These are phyloP conservation scores for Mythimna loreyi DNA, from an alignment of 2,888 invertebrate genomes.

Conservation along the genomic window DNA sequence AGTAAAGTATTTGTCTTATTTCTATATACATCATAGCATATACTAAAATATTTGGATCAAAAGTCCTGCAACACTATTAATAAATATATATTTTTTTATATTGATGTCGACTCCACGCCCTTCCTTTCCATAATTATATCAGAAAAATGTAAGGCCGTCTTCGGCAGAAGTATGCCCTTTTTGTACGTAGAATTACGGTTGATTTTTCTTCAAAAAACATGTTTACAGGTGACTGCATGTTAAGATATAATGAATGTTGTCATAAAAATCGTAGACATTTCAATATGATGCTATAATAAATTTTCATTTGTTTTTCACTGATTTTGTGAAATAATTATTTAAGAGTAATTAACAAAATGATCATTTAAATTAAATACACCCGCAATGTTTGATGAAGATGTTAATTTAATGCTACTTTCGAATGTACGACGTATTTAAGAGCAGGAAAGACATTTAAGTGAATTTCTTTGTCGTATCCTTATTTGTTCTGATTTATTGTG, in stretches of 20 bases:
- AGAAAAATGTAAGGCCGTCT: conserved; percentile 68
- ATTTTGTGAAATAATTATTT: conserved; percentile 39
- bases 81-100: not conserved
- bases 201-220: conserved; percentile 60
- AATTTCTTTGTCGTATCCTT: conserved; percentile 28
- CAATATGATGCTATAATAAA: conserved; percentile 42
- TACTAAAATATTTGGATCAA: not conserved
- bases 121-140: conserved; percentile 64
- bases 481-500: conserved; percentile 7
- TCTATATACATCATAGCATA: too few species aligned
- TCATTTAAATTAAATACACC: conserved; percentile 34
- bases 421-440: conserved; percentile 8
- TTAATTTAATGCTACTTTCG: conserved; percentile 33
- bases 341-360: conserved; percentile 21
- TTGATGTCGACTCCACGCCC: conserved; percentile 57
- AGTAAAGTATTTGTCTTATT: not conserved
- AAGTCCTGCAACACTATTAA: not conserved
- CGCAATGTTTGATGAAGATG: conserved; percentile 17
- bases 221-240: conserved; percentile 57
- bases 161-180: conserved; percentile 65
- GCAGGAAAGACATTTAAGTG: conserved; percentile 8
- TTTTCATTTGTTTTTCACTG: conserved; percentile 52
- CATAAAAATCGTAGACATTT: conserved; percentile 62
- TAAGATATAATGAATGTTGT: conserved; percentile 58
- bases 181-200: conserved; percentile 62